phyloP scores from a whole-genome alignment of 1,140 invertebrate species.

The Drosophila quadrilineata region DNA sequence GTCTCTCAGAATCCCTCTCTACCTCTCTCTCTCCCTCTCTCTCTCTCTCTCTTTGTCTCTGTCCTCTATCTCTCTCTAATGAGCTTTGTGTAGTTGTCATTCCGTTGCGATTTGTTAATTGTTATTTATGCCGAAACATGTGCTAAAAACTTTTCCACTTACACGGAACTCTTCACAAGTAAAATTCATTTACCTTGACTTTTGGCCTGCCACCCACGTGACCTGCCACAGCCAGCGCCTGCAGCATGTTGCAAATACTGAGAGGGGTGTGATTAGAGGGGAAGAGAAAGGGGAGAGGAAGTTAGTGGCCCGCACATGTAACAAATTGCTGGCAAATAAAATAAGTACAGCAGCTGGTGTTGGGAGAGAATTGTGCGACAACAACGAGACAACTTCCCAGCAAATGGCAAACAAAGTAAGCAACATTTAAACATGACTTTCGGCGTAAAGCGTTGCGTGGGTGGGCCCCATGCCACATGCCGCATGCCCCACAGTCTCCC shows the following conservation, averaged over 20 bases:
- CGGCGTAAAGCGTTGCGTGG: slow-evolving; percentile 62
- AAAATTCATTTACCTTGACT: slow-evolving; percentile 71
- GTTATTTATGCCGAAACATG: slow-evolving; percentile 60
- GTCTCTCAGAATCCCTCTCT: too few species aligned
- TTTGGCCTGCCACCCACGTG: slow-evolving; percentile 29
- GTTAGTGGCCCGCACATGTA: slow-evolving; percentile 17
- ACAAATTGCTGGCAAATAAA: slow-evolving; percentile 69
- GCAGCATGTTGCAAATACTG: slow-evolving; percentile 32
- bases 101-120: too few species aligned
- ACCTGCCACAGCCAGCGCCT: background rate
- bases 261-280: too few species aligned
- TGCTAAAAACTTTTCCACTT: slow-evolving; percentile 73
- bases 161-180: slow-evolving; percentile 58
- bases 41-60: too few species aligned
- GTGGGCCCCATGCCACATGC: slow-evolving; percentile 42
- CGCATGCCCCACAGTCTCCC: background rate
- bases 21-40: too few species aligned
- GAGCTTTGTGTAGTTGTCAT: too few species aligned
- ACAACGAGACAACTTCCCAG: slow-evolving; percentile 20
- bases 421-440: slow-evolving; percentile 69
- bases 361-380: too few species aligned
- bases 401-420: slow-evolving; percentile 62
- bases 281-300: background rate
- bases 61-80: too few species aligned
- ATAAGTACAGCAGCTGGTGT: slow-evolving; percentile 24